Evolutionary conservation across 2,113 vertebrate species (phyloP).

Genomic region (Mungos mungo): DNA sequence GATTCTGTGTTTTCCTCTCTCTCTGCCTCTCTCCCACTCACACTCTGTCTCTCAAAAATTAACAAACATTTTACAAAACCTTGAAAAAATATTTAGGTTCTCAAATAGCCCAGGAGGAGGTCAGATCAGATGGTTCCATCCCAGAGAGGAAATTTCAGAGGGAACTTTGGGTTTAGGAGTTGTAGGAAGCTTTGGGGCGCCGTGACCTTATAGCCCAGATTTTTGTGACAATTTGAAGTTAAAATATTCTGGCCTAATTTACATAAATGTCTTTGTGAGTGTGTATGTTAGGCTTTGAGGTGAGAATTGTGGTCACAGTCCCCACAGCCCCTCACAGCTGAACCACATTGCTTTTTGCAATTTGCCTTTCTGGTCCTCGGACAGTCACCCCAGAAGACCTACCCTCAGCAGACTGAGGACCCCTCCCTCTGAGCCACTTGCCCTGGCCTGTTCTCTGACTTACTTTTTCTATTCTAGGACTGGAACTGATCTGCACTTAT

Average conservation of each 20-base stretch:
- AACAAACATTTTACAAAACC: no score
- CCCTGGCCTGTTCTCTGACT: not conserved
- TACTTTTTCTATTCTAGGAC: constrained; percentile 1
- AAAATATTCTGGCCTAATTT: constrained; percentile 6
- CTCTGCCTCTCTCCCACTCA: no score
- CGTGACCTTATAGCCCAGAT: not conserved
- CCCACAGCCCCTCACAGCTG: not conserved
- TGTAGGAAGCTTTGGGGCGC: not conserved
- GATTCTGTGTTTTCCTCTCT: no score
- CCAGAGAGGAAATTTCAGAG: not conserved
- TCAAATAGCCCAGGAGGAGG: not conserved
- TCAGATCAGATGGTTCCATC: not conserved
- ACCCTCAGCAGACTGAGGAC: not conserved
- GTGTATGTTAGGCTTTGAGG: not conserved
- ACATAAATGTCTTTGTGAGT: not conserved
- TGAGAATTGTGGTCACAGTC: not conserved
- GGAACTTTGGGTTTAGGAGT: not conserved
- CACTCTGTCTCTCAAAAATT: no score
- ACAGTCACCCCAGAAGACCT: not conserved
- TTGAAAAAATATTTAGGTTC: not conserved
- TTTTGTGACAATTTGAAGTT: constrained; percentile 5
- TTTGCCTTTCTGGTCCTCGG: not conserved
- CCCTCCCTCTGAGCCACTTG: not conserved
- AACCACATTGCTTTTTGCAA: not conserved
- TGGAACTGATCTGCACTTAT: not conserved